Evolutionary conservation across 2,113 vertebrate species (phyloP).

Genomic region (Poecile atricapillus): DNA sequence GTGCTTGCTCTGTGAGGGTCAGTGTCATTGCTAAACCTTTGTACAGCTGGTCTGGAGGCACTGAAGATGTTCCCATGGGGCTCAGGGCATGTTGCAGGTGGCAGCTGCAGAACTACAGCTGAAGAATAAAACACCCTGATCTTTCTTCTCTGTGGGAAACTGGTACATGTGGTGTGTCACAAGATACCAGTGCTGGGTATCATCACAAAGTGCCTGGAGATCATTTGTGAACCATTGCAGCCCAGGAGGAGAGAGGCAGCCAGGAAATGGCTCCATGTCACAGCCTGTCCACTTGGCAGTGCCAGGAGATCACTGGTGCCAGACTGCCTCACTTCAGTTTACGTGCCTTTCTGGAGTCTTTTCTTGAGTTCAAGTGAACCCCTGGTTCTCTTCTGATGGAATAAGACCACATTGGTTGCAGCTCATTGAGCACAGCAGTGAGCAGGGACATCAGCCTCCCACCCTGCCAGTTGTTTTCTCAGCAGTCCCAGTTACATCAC

Average conservation of each 20-base stretch:
- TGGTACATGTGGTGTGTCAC: neutral
- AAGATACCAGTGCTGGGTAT: neutral
- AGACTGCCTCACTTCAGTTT: neutral
- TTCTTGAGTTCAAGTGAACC: neutral
- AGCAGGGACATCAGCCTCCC: neutral
- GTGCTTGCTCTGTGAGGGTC: rapidly evolving
- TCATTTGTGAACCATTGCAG: neutral
- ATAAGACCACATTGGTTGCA: neutral
- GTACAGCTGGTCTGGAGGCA: neutral
- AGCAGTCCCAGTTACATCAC: neutral
- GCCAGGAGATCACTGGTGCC: neutral
- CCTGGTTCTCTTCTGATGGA: neutral
- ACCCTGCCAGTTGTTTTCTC: neutral
- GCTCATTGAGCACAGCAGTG: neutral
- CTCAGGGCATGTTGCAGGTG: neutral
- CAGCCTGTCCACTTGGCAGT: neutral
- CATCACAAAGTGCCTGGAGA: neutral
- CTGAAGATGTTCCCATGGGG: neutral
- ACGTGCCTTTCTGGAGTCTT: neutral
- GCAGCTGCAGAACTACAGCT: neutral
- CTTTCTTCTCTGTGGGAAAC: neutral
- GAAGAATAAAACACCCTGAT: neutral
- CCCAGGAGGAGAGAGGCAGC: neutral
- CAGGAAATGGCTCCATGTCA: neutral
- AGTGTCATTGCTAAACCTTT: rapidly evolving